Evolutionary conservation across 2,113 vertebrate species (phyloP), one percentile per base, ranked within the genome.

Genomic region (Megatriorchis doriae): DNA sequence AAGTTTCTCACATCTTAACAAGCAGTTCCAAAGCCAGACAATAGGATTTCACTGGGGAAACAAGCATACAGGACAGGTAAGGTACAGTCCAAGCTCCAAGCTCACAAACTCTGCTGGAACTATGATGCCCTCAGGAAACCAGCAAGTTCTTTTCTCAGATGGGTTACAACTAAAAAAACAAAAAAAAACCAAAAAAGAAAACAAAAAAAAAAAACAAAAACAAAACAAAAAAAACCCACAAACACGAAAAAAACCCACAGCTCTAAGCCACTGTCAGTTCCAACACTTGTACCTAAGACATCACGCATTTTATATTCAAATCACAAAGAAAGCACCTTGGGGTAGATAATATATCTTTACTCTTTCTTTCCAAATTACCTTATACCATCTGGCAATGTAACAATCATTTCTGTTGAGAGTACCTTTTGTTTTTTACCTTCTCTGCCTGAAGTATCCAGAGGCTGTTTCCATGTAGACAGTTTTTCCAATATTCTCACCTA

Each of bases 381-480:
- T 91, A 86, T 78, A 91, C 68, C 55, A 96, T 90, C 71, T 93
- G 80, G 71, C 86, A 95, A 62, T 2, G 50, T 42, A 84, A 90
- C 75, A 42, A 81, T 62, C 19, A 58, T 63, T 95, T 88, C 42
- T 83, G 43, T 17, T 72, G 47, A 85, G 61, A 90, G 59, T 26
- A 45, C 20, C 48, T 85, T 85, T 93, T 70, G 32, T 19, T 82
- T 68, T 70, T 11, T 18, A 53, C 80, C 59, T 80, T 82, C 90
- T 62, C 63, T 85, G 61, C 31, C 86, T 90, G n/a, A 94, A 88
- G 79, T 77, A 82, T 90, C 87, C 78, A 94, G 86, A 90, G 86
- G 89, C 89, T 91, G 36, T 81, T 95, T 94, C 77, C 43, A 42
- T 4, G 25, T 3, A 72, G 61, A 59, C 43, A 73, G 62, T 50